These are phyloP conservation scores for Triplophysa rosa DNA, from an alignment of 2,113 vertebrate species.

Conservation along the genomic window DNA sequence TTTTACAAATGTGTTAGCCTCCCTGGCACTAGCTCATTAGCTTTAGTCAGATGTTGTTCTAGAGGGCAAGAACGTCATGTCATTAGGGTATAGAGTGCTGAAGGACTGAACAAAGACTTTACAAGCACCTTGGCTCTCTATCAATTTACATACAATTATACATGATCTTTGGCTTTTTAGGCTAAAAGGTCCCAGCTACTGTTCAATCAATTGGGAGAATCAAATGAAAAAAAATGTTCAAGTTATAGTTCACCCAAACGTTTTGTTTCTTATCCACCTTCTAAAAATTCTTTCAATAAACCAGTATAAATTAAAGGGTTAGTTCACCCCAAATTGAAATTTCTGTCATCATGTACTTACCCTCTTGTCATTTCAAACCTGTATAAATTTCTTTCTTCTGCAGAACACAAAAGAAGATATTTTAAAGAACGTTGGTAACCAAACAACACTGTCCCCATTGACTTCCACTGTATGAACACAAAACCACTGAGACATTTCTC, in stretches of 20 bases:
- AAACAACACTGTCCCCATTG: too few species aligned
- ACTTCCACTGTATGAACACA: too few species aligned
- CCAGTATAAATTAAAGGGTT: too few species aligned
- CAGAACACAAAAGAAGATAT: too few species aligned
- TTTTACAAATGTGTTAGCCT: slow-evolving; percentile 37
- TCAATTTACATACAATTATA: slow-evolving; percentile 25
- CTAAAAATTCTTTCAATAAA: too few species aligned
- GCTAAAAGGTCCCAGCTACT: not conserved
- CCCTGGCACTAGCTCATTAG: slow-evolving; percentile 36
- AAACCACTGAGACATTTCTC: too few species aligned
- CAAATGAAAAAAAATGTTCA: not conserved
- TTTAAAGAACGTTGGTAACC: too few species aligned
- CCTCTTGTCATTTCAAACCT: too few species aligned
- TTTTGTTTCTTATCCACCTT: too few species aligned
- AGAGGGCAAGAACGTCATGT: slow-evolving; percentile 34
- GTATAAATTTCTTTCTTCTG: too few species aligned
- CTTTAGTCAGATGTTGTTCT: slow-evolving; percentile 37
- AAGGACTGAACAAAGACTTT: slow-evolving; percentile 15
- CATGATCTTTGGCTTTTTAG: not conserved
- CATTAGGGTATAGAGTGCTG: slow-evolving; percentile 13
- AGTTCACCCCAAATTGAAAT: too few species aligned
- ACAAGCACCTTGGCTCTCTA: slow-evolving; percentile 20
- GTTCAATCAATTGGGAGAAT: not conserved
- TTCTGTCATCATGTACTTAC: too few species aligned
- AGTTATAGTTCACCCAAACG: not conserved